Evolutionary conservation across 2,113 vertebrate genomes (phyloP).

Genomic region (Plecturocebus donacophilus): DNA sequence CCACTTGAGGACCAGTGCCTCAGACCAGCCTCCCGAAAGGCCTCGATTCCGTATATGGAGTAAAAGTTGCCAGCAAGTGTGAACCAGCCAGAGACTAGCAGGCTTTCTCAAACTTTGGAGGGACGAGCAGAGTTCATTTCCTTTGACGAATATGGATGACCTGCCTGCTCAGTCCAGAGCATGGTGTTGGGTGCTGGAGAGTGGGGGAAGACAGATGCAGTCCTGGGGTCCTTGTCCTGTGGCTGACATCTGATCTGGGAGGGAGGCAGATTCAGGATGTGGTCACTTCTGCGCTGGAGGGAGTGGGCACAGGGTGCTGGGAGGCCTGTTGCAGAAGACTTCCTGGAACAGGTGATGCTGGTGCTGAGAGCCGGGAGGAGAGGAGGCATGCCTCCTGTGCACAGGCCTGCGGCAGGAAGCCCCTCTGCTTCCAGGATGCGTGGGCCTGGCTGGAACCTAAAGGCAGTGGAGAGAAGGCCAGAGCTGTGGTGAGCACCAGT

Average conservation of each 20-base stretch:
- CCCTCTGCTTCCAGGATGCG: neutral
- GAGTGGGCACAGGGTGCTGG: neutral
- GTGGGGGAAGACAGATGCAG: rapidly evolving
- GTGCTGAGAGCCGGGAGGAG: neutral
- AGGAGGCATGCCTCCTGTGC: rapidly evolving
- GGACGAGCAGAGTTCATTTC: neutral
- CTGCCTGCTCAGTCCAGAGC: neutral
- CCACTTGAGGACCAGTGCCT: neutral
- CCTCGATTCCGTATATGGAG: neutral
- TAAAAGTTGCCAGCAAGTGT: neutral
- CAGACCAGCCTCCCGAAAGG: neutral
- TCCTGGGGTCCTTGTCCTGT: neutral
- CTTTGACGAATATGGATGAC: neutral
- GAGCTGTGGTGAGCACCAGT: neutral
- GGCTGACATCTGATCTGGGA: neutral
- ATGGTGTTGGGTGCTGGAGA: neutral
- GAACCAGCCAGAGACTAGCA: neutral
- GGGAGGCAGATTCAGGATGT: neutral
- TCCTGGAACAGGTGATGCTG: neutral
- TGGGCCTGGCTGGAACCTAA: neutral
- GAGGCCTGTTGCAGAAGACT: neutral
- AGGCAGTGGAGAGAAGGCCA: neutral
- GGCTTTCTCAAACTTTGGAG: neutral
- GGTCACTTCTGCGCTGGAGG: neutral
- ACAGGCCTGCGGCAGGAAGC: neutral